These are phyloP conservation scores for Condylura cristata DNA, from an alignment of 2,113 vertebrate genomes.

Conservation along the genomic window DNA sequence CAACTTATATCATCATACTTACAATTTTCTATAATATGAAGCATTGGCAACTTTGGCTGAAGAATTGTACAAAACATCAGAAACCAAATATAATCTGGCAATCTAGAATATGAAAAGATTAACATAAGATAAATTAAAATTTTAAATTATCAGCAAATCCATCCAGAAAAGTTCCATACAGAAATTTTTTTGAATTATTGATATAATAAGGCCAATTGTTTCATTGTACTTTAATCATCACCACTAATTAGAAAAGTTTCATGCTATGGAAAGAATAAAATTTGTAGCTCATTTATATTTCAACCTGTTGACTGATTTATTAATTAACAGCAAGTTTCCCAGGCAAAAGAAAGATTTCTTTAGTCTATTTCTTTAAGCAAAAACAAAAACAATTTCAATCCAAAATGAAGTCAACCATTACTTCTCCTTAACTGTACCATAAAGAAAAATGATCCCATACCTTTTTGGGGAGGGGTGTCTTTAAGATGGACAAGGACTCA, in stretches of 20 bases:
- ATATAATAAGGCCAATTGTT: neutral
- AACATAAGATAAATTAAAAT: constrained; percentile 51
- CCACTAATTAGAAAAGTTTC: neutral
- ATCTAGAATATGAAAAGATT: constrained; percentile 88
- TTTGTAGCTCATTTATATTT: constrained; percentile 7
- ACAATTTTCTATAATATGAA: constrained; percentile 99
- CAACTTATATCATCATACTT: constrained; percentile 85
- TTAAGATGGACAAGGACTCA: constrained; percentile 97
- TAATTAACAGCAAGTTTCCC: constrained; percentile 23
- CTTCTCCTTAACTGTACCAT: neutral
- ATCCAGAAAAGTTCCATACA: neutral
- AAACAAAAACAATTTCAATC: constrained; percentile 33
- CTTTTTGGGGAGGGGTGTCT: constrained; percentile 99
- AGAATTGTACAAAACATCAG: constrained; percentile 98
- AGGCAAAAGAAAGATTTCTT: constrained; percentile 43
- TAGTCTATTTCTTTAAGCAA: constrained; percentile 2
- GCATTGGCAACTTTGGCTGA: constrained; percentile 99
- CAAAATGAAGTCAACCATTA: neutral
- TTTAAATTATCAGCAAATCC: constrained; percentile 17
- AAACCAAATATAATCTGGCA: constrained; percentile 97
- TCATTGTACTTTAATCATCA: constrained; percentile 2
- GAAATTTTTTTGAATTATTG: neutral
- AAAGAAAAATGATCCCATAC: constrained; percentile 78
- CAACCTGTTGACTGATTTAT: neutral
- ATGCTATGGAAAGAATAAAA: neutral